A percentile compares a stretch with the other conserved stretches of the same genome.
These are phyloP conservation scores for Lerema accius DNA, from an alignment of 1,140 invertebrate species.

Conservation along the genomic window DNA sequence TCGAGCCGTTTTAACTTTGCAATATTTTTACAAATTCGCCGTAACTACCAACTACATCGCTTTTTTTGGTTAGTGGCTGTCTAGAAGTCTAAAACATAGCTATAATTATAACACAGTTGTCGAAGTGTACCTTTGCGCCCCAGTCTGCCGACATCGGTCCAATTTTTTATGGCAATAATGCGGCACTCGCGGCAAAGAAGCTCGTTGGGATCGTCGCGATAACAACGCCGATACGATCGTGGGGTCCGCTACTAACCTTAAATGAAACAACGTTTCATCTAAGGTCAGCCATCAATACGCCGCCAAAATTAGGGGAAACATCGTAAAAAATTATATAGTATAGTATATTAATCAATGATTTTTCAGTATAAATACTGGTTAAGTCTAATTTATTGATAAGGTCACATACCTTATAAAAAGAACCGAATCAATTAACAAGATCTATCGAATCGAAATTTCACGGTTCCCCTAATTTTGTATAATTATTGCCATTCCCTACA, in stretches of 20 bases:
- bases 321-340: neutral
- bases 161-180: slow-evolving; percentile 23
- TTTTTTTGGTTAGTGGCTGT: too few relatives aligned
- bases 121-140: neutral
- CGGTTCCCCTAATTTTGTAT: too few relatives aligned
- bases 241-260: slow-evolving; percentile 23
- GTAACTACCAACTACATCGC: too few relatives aligned
- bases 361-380: too few relatives aligned
- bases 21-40: too few relatives aligned
- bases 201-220: slow-evolving; percentile 8
- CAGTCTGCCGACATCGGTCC: slow-evolving; percentile 15
- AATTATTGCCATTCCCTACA: too few relatives aligned
- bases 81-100: neutral
- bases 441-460: too few relatives aligned
- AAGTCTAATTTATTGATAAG: too few relatives aligned
- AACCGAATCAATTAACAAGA: too few relatives aligned
- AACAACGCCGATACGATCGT: slow-evolving; percentile 18
- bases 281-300: slow-evolving; percentile 13
- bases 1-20: too few relatives aligned
- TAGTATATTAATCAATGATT: too few relatives aligned
- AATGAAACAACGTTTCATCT: slow-evolving; percentile 28
- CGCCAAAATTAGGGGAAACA: neutral
- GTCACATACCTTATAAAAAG: too few relatives aligned
- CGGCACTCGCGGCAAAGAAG: slow-evolving; percentile 7
- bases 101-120: slow-evolving; percentile 3